Conservation (phyloP, 2,888 invertebrate species). For the Erebia epiphron region DNA sequence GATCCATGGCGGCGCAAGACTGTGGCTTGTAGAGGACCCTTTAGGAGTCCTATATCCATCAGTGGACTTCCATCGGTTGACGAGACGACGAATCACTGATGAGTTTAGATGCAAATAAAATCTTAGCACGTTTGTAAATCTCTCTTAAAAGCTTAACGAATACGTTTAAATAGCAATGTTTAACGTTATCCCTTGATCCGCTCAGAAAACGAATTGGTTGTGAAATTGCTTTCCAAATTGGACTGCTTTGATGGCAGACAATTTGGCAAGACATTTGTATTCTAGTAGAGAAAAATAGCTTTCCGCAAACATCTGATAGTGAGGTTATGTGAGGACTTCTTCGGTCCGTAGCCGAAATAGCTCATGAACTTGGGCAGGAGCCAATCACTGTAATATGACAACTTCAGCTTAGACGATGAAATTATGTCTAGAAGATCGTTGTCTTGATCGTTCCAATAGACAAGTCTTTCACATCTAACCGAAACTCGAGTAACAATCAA, state of each 20-base stretch:
- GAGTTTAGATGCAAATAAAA: background rate
- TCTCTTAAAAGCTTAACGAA: constrained; percentile 23
- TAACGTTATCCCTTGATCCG: constrained; percentile 78
- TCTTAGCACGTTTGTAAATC: constrained; percentile 10
- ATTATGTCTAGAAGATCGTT: constrained; percentile 22
- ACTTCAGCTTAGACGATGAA: constrained; percentile 34
- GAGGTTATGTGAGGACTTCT: constrained; percentile 60
- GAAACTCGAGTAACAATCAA: background rate
- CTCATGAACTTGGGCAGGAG: constrained; percentile 67
- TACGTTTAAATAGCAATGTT: constrained; percentile 68
- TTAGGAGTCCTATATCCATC: no score
- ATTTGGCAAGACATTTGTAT: constrained; percentile 83
- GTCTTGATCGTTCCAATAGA: background rate
- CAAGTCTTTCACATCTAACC: constrained; percentile 4
- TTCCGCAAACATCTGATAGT: constrained; percentile 77
- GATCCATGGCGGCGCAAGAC: no score
- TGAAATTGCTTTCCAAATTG: constrained; percentile 82
- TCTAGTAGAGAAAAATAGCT: constrained; percentile 79
- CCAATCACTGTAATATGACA: constrained; percentile 76
- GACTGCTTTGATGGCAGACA: constrained; percentile 80
- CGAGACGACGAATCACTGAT: no score
- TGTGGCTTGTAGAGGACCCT: no score
- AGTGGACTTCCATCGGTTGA: no score
- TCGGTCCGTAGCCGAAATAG: constrained; percentile 46
- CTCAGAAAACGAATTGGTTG: constrained; percentile 80